Conservation (phyloP, 2,797 vertebrate genomes). For the Hoplostethus atlanticus region DNA sequence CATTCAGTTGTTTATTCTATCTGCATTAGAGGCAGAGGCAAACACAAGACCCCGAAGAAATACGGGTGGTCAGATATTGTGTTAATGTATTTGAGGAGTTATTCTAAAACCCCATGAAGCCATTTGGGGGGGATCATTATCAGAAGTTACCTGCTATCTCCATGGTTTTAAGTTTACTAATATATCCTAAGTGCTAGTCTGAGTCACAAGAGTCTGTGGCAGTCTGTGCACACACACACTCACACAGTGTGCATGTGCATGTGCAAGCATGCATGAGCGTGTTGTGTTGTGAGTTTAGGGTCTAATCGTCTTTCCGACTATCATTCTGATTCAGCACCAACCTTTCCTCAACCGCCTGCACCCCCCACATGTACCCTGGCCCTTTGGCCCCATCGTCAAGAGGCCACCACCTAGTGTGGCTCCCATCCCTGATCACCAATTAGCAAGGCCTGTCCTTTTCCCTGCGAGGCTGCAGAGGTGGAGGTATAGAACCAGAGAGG, state of each 20-base stretch:
- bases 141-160: no score
- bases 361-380: constrained; percentile 52
- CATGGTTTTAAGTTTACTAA: no score
- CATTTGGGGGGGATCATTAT: constrained; percentile 28
- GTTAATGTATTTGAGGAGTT: constrained; percentile 39
- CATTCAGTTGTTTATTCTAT: constrained; percentile 67
- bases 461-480: constrained; percentile 39
- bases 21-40: constrained; percentile 38
- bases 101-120: constrained; percentile 27
- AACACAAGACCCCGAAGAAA: constrained; percentile 22
- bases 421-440: constrained; percentile 79
- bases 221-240: no score
- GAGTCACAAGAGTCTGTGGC: no score
- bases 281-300: constrained; percentile 13
- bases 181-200: neutral
- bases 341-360: constrained; percentile 51
- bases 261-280: constrained; percentile 26
- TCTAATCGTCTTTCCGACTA: constrained; percentile 13
- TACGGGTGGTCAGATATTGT: constrained; percentile 20
- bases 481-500: constrained; percentile 57
- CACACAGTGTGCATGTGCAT: constrained; percentile 1
- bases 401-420: constrained; percentile 53
- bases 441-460: constrained; percentile 53
- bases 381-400: constrained; percentile 54
- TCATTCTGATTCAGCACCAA: constrained; percentile 59